A percentile compares a stretch with the other conserved stretches of the same genome.
Evolutionary conservation across 2,797 vertebrate species (phyloP).

Genomic region (Pelodytes ibericus): DNA sequence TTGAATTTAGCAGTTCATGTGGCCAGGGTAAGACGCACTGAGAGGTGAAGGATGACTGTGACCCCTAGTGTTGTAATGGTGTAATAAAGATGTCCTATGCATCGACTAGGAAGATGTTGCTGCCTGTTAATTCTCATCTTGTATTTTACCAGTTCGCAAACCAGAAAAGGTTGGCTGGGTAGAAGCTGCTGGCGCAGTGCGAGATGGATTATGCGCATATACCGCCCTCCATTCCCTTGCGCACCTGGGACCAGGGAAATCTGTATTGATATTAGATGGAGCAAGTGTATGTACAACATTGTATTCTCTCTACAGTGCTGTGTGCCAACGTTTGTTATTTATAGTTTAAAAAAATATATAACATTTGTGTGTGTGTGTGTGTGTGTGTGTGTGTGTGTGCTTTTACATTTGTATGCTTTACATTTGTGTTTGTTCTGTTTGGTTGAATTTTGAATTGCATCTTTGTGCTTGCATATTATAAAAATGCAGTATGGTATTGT

Average conservation of each 20-base stretch:
- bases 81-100: too few species aligned
- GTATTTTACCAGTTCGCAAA: constrained; percentile 80
- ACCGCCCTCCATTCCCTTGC: constrained; percentile 90
- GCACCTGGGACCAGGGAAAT: constrained; percentile 79
- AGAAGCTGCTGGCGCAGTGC: constrained; percentile 79
- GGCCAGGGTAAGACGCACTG: too few species aligned
- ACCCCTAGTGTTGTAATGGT: too few species aligned
- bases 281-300: constrained; percentile 81
- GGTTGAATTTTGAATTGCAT: too few species aligned
- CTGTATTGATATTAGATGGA: constrained; percentile 89
- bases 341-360: background rate
- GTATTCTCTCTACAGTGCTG: background rate
- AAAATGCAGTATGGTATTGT: too few species aligned
- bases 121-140: background rate
- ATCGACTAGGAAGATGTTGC: too few species aligned
- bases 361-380: too few species aligned
- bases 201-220: constrained; percentile 85
- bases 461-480: too few species aligned
- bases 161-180: constrained; percentile 85
- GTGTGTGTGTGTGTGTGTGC: background rate
- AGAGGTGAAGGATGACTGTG: too few species aligned
- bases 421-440: too few species aligned
- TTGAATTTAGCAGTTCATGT: too few species aligned
- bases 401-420: background rate
- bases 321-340: background rate